These are phyloP conservation scores for Leptopilina boulardi DNA, from an alignment of 1,140 invertebrate genomes.

Conservation along the genomic window DNA sequence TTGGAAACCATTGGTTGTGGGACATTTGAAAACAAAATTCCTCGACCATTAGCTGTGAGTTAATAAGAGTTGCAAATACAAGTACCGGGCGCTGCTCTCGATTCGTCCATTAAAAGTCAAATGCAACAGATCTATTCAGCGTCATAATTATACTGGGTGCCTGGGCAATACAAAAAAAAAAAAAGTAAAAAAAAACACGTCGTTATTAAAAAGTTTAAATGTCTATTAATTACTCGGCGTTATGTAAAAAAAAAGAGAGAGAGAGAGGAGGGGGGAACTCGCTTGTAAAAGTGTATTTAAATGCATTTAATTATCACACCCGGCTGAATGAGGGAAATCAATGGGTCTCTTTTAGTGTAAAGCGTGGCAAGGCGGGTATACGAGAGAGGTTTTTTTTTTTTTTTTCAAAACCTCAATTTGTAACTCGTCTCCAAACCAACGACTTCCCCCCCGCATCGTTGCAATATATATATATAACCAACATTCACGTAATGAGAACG, in stretches of 20 bases:
- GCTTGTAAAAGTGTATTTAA: conserved; percentile 62
- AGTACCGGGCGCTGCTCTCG: conserved; percentile 51
- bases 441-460: conserved; percentile 45
- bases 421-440: conserved; percentile 63
- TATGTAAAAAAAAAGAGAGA: no score
- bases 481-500: conserved; percentile 56
- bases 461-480: conserved; percentile 54
- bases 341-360: conserved; percentile 64
- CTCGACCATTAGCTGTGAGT: conserved; percentile 64
- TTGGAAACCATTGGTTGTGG: neutral
- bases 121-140: conserved; percentile 71
- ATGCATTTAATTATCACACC: conserved; percentile 72
- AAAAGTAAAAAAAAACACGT: conserved; percentile 69
- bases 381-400: no score
- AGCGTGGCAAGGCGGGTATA: conserved; percentile 58
- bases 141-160: conserved; percentile 64
- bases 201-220: conserved; percentile 74
- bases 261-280: no score
- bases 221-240: conserved; percentile 72
- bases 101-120: conserved; percentile 70
- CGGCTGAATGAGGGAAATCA: conserved; percentile 70
- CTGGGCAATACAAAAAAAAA: conserved; percentile 57
- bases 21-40: conserved; percentile 39
- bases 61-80: conserved; percentile 56
- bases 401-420: conserved; percentile 69